Percentiles rank a stretch among this genome's conserved stretches.
These are phyloP conservation scores for Lasioglossum marginatum DNA, from an alignment of 2,888 invertebrate species.

Conservation along the genomic window DNA sequence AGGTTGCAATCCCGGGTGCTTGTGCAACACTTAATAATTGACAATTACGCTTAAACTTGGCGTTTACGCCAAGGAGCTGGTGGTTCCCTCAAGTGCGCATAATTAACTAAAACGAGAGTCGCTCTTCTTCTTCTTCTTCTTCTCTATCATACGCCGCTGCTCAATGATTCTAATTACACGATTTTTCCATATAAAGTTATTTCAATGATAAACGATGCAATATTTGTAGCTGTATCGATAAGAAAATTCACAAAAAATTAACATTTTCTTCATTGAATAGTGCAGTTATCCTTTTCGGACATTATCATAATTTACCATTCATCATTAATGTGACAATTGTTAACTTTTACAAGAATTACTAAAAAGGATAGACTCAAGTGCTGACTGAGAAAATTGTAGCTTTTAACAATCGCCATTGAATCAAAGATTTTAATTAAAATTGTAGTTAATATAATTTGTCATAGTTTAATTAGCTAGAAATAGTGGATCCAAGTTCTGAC, in stretches of 20 bases:
- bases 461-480: background rate
- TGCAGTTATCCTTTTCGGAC: background rate
- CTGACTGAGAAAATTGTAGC: too few species aligned
- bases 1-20: slow-evolving; percentile 68
- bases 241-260: background rate
- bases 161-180: background rate
- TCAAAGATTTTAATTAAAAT: too few species aligned
- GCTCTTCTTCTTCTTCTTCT: background rate
- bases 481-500: too few species aligned
- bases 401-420: too few species aligned
- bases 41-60: slow-evolving; percentile 75
- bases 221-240: background rate
- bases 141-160: background rate
- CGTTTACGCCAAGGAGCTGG: slow-evolving; percentile 55
- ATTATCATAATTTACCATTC: background rate
- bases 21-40: slow-evolving; percentile 77
- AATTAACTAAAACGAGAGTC: slow-evolving; percentile 26
- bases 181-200: background rate
- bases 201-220: background rate
- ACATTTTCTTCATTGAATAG: background rate
- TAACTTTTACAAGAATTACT: too few species aligned
- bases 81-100: slow-evolving; percentile 22
- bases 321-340: too few species aligned
- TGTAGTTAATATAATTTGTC: too few species aligned
- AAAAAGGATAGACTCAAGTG: too few species aligned